Base-by-base conservation (phyloP, 2,113 vertebrate species). In the Panthera leo region DNA sequence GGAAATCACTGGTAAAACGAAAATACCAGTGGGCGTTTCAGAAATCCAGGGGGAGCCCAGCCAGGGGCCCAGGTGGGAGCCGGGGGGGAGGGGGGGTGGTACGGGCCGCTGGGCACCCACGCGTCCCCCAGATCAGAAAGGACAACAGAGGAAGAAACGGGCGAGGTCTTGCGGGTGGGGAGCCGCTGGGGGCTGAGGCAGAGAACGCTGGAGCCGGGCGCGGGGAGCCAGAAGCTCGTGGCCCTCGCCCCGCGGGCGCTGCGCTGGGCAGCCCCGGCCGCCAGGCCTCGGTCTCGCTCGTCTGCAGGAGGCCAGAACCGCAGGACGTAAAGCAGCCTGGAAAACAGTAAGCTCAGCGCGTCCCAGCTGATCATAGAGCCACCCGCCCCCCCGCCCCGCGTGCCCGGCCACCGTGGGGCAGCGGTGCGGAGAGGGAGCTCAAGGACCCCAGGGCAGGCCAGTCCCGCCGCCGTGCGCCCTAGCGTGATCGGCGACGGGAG, bases 21-120 rank as follows among this genome's bases (percentile, higher is more conserved):
- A 86, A 89, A 48, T 67, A 0, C 9, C 23, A 21, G 14, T 25
- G 36, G 79, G 23, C 42, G 31, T 65, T 61, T 58, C 55, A 14
- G 58, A 51, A 89, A 39, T 34, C 23, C 23, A 15, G 18, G 51
- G 39, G 51, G 88, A 80, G 23, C 23, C 19, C 21, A 31, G 45
- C 15, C 25, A 10, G 18, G n/a, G 5, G 8, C 21, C 36, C 53
- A 2, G 4, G 45, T 10, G 13, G n/a, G 36, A 42, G 34, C 2
- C 31, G 7, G 25, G 8, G 31, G 1, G 12, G 16, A 27, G 4
- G 1, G 1, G 21, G 18, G 6, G 18, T 0, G 45, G 45, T 45
- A 45, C 7, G 6, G 29, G 10, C 10, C 4, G 14, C 21, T 4
- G 7, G 84, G 15, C 4, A 27, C 6, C 27, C 12, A 7, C 15